Conservation (phyloP, 2,888 invertebrate genomes). For the Lumbricus terrestris region DNA sequence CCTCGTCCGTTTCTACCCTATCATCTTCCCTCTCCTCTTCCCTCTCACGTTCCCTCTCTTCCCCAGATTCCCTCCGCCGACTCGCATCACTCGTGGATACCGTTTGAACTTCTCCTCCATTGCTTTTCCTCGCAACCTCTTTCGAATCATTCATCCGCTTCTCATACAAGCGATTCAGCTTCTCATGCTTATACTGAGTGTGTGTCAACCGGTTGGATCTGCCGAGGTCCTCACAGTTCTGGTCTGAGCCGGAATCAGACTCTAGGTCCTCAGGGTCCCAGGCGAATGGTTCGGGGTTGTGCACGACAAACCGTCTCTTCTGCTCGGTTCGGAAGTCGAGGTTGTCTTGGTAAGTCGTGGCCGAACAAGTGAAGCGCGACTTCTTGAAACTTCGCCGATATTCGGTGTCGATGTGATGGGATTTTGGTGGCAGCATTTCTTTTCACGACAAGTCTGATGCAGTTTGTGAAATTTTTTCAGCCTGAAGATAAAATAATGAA, state of each 20-base stretch:
- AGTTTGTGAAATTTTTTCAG: neutral
- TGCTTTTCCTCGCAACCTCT: neutral
- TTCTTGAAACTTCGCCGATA: slow-evolving; percentile 4
- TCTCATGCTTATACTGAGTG: slow-evolving; percentile 21
- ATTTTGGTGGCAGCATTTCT: neutral
- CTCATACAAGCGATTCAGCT: slow-evolving; percentile 16
- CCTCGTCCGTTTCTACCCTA: neutral
- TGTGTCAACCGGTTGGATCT: neutral
- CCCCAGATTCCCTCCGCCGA: neutral
- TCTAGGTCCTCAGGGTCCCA: slow-evolving; percentile 14
- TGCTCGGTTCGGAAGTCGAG: slow-evolving; percentile 14
- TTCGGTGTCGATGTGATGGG: neutral
- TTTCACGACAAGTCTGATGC: neutral
- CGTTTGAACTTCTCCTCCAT: neutral
- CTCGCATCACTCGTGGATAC: neutral
- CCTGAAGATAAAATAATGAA: neutral
- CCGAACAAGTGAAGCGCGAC: neutral
- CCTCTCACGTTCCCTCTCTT: neutral
- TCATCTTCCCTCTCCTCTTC: neutral
- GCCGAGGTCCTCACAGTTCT: neutral
- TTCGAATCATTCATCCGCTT: neutral
- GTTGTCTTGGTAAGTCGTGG: slow-evolving; percentile 6
- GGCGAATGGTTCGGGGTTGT: slow-evolving; percentile 8
- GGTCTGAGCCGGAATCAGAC: slow-evolving; percentile 11
- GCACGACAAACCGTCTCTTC: slow-evolving; percentile 10